Evolutionary conservation across 2,888 invertebrate species (phyloP), one percentile per base, ranked within the genome.

Genomic region (Epistrophella euchroma): DNA sequence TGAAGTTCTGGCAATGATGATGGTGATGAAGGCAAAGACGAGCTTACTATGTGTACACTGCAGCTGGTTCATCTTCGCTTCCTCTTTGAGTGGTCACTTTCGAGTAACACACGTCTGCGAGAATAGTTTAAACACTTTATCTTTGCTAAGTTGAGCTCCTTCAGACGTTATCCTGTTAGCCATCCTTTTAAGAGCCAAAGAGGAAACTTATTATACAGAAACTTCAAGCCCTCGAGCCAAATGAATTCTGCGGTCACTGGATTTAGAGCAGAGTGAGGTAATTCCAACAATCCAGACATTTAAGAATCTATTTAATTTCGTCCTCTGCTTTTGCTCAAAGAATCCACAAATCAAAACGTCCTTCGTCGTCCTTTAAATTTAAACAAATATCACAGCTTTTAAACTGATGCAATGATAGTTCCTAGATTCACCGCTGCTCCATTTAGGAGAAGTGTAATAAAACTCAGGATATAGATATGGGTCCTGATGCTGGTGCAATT

Each of bases 221-320:
- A 71, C 70, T 56, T 32, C 45, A 74, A 79, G 62, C 79, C 77
- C 73, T 62, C 52, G 62, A 70, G 73, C 77, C 66, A 72, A 73
- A 77, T 77, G 22, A 72, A 55, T 60, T 72, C 73, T 58, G 52
- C 76, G 66, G 58, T 43, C 72, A 82, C 60, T 60, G 37, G n/a
- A n/a, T n/a, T n/a, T n/a, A n/a, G 32, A 32, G 22, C 71, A n/a
- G n/a, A 81, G 13, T 35, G 47, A 50, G 22, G 17, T 11, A 11
- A 22, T 52, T 52, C n/a, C 15, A 52, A 52, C 52, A 79, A 70
- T 47, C 28, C 78, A 83, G 70, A 78, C 62, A 64, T 79, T 71
- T 62, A 56, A 32, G 70, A 62, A 71, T 75, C 56, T 68, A 78
- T 62, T 56, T 45, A 32, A 55, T 40, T n/a, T 47, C 17, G 19